Evolutionary conservation across 1,140 invertebrate species (phyloP).

Genomic region (Musca domestica): DNA sequence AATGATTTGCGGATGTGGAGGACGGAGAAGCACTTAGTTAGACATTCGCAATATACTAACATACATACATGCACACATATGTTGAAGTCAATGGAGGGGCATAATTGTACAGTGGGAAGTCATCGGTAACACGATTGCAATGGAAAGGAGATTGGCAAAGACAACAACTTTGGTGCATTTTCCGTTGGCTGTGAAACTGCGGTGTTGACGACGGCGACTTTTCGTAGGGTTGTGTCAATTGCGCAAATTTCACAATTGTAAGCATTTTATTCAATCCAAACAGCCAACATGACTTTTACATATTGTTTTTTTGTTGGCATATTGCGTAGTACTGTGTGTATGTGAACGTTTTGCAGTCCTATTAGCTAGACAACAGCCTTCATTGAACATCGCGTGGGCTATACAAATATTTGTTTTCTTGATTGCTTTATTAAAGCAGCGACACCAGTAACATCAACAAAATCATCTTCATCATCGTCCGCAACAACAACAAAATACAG

Average conservation of each 20-base stretch:
- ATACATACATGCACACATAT: too few relatives aligned
- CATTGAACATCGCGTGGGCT: constrained; percentile 14
- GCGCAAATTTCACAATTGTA: constrained; percentile 8
- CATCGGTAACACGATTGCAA: too few relatives aligned
- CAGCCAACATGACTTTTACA: neutral
- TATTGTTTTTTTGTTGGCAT: neutral
- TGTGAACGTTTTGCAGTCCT: neutral
- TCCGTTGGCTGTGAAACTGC: too few relatives aligned
- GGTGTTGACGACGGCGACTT: neutral
- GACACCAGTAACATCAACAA: too few relatives aligned
- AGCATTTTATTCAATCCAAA: neutral
- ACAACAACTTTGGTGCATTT: too few relatives aligned
- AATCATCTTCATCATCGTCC: neutral
- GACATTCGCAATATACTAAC: too few relatives aligned
- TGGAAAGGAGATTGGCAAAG: too few relatives aligned
- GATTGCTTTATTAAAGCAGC: constrained; percentile 12
- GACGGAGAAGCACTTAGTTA: too few relatives aligned
- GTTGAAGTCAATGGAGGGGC: too few relatives aligned
- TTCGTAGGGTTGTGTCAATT: constrained; percentile 2
- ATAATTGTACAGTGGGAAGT: too few relatives aligned
- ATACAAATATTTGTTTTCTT: constrained; percentile 15
- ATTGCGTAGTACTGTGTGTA: too few relatives aligned
- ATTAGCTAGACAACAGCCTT: neutral
- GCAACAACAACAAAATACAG: neutral
- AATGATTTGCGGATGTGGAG: too few relatives aligned